A percentile compares a stretch with the other conserved stretches of the same genome.
These are phyloP conservation scores for Caenorhabditis japonica DNA, from an alignment of 2,888 invertebrate genomes.

Conservation along the genomic window DNA sequence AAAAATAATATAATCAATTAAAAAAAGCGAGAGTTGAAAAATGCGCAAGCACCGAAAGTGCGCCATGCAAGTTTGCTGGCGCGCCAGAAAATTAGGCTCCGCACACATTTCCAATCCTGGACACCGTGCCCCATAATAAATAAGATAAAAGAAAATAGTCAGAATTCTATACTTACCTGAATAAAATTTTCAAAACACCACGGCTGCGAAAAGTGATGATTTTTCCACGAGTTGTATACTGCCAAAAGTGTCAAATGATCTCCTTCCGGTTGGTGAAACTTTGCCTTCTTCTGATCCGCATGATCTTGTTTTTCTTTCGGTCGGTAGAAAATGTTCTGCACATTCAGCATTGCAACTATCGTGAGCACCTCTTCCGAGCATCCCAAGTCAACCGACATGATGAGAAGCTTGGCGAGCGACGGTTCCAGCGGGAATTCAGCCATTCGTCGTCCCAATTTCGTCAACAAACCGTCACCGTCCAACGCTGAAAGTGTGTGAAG, in stretches of 20 bases:
- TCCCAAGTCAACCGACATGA: conserved; percentile 97
- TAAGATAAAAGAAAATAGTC: too few species aligned
- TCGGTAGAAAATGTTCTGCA: conserved; percentile 96
- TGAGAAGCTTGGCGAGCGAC: conserved; percentile 96
- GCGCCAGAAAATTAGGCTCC: too few species aligned
- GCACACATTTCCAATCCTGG: too few species aligned
- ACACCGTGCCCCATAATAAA: too few species aligned
- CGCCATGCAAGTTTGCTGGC: too few species aligned
- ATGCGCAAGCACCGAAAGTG: too few species aligned
- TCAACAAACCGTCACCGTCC: conserved; percentile 84
- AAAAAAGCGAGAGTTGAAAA: too few species aligned
- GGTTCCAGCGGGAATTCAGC: conserved; percentile 99
- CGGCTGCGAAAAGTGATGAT: conserved; percentile 97
- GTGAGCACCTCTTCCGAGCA: conserved; percentile 98
- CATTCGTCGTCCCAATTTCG: conserved; percentile 87
- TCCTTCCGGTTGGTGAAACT: conserved; percentile 98
- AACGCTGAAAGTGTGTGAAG: conserved; percentile 95
- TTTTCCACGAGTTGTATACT: conserved; percentile 99
- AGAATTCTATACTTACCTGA: conserved; percentile 84
- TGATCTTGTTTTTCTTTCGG: conserved; percentile 90
- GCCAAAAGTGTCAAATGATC: conserved; percentile 97
- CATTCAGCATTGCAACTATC: conserved; percentile 97
- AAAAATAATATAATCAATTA: too few species aligned
- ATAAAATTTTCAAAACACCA: conserved; percentile 99
- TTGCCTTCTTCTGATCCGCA: conserved; percentile 98